phyloP scores from a whole-genome alignment of 2,888 invertebrate species.

The Fragum whitleyi region DNA sequence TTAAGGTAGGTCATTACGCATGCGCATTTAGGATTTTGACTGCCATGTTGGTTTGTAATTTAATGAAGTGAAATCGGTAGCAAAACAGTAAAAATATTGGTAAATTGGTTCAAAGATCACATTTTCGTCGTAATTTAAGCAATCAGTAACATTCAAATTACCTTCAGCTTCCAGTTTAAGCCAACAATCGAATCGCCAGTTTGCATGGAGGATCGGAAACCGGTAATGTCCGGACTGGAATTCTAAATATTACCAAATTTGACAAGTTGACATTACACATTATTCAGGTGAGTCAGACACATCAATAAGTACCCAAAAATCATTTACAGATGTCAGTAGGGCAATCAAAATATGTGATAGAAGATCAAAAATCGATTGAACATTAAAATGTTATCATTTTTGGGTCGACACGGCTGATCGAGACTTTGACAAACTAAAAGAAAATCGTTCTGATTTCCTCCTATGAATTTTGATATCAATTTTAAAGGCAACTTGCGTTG shows the following conservation, averaged over 20 bases:
- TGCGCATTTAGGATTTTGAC: conserved; percentile 62
- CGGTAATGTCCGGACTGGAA: conserved; percentile 20
- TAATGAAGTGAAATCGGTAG: conserved; percentile 13
- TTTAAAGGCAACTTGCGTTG: no score
- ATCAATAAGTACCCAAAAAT: neutral
- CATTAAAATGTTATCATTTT: no score
- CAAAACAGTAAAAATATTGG: neutral
- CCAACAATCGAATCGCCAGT: neutral
- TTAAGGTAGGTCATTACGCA: conserved; percentile 71
- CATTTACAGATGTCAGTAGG: no score
- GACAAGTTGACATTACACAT: conserved; percentile 52
- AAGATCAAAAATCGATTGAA: no score
- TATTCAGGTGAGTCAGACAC: conserved; percentile 48
- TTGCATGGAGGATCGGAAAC: neutral
- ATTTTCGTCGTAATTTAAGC: neutral
- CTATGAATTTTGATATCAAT: no score
- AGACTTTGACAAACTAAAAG: no score
- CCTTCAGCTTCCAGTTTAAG: neutral
- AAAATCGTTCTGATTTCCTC: no score
- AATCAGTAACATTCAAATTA: neutral
- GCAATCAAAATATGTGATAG: no score
- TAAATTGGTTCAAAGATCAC: neutral
- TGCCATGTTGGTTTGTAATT: conserved; percentile 58
- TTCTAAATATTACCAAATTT: conserved; percentile 15
- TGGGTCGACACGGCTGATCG: no score